A percentile compares a stretch with the other conserved stretches of the same genome.
Conservation (phyloP, 1,140 invertebrate genomes). For the Acromyrmex echinatior region DNA sequence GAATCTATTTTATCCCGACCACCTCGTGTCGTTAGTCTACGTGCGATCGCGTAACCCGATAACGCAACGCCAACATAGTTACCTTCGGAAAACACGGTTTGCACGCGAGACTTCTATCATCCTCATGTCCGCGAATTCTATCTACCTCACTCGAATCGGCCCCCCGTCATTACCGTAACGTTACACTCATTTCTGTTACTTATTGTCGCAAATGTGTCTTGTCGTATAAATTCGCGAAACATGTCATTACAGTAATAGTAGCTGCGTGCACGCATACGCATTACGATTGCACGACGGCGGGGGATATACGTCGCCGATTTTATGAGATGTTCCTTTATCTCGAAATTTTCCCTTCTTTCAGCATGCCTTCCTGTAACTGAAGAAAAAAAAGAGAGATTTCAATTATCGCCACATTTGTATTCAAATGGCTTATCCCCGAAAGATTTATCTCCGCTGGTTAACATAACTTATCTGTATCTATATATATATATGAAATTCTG, state of each 20-base stretch:
- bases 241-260: slow-evolving; percentile 56
- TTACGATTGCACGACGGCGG: not conserved
- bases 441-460: not conserved
- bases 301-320: slow-evolving; percentile 34
- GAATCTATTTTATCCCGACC: slow-evolving; percentile 58
- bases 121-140: slow-evolving; percentile 68
- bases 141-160: slow-evolving; percentile 28
- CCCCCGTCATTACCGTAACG: slow-evolving; percentile 66
- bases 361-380: not conserved
- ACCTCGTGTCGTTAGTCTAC: slow-evolving; percentile 75
- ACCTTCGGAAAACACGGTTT: slow-evolving; percentile 60
- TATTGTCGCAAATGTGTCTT: slow-evolving; percentile 60
- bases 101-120: slow-evolving; percentile 66
- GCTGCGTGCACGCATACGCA: slow-evolving; percentile 53
- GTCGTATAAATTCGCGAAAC: slow-evolving; percentile 59
- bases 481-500: not conserved
- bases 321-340: slow-evolving; percentile 24
- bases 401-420: not conserved
- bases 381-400: not conserved
- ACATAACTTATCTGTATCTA: not conserved
- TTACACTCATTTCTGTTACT: slow-evolving; percentile 63
- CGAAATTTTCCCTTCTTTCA: not conserved
- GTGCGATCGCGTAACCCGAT: slow-evolving; percentile 68
- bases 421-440: too few species aligned
- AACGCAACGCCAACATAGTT: slow-evolving; percentile 53